A percentile compares a stretch with the other conserved stretches of the same genome.
Conservation (phyloP, 1,140 invertebrate genomes). For the Tetramorium alpestre region DNA sequence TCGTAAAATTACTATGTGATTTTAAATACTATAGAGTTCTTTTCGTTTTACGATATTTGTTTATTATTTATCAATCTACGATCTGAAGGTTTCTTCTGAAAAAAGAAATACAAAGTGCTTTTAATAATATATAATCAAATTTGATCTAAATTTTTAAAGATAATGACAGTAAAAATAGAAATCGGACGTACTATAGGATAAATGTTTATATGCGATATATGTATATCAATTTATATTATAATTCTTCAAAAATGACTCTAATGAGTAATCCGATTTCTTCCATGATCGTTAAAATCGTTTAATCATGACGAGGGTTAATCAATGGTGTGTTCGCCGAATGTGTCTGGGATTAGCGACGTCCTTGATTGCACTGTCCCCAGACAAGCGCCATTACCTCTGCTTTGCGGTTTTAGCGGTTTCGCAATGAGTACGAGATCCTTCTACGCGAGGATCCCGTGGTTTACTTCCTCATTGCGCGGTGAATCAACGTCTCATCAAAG, state of each 20-base stretch:
- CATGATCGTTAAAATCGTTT: not conserved
- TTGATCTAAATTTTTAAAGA: not conserved
- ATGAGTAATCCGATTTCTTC: not conserved
- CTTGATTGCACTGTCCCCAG: slow-evolving; percentile 43
- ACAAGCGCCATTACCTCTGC: slow-evolving; percentile 67
- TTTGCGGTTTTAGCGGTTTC: slow-evolving; percentile 72
- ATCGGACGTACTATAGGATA: not conserved
- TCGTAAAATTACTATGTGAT: not conserved
- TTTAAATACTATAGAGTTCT: not conserved
- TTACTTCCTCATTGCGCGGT: slow-evolving; percentile 74
- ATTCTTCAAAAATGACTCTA: not conserved
- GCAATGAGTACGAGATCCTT: slow-evolving; percentile 69
- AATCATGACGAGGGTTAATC: slow-evolving; percentile 25
- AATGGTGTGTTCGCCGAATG: not conserved
- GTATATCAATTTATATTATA: not conserved
- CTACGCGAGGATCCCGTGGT: slow-evolving; percentile 59
- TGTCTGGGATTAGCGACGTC: slow-evolving; percentile 19
- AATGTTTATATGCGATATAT: not conserved
- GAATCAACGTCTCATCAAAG: slow-evolving; percentile 68
- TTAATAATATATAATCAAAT: not conserved
- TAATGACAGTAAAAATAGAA: not conserved
- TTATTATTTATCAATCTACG: not conserved
- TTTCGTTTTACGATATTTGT: not conserved
- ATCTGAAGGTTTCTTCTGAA: not conserved
- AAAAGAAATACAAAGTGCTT: not conserved